These are phyloP conservation scores for Nipponacmea schrenckii DNA, from an alignment of 2,888 invertebrate genomes.

Conservation along the genomic window DNA sequence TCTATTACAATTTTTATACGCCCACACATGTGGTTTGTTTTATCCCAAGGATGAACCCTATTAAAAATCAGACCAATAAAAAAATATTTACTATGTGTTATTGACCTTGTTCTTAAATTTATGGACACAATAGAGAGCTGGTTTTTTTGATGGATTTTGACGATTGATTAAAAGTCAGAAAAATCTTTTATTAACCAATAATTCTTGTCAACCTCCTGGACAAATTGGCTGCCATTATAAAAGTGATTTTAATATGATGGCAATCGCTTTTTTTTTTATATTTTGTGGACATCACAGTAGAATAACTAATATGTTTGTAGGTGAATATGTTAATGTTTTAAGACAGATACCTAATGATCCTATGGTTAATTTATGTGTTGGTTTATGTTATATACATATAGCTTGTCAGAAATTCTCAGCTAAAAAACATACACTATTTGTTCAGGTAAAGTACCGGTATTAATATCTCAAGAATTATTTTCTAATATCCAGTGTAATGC, in stretches of 20 bases:
- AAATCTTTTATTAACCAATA: too few species aligned
- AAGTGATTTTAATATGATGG: too few species aligned
- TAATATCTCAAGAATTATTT: not conserved
- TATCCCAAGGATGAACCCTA: too few species aligned
- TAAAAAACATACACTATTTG: conserved; percentile 80
- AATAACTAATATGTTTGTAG: conserved; percentile 62
- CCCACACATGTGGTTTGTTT: not conserved
- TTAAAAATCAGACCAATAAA: too few species aligned
- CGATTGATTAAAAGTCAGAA: too few species aligned
- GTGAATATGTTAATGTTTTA: conserved; percentile 81
- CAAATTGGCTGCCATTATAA: too few species aligned
- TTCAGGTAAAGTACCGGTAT: conserved; percentile 71
- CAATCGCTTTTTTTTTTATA: not conserved
- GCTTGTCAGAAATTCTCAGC: conserved; percentile 84
- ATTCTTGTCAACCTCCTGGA: too few species aligned
- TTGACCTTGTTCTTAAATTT: too few species aligned
- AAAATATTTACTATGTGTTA: too few species aligned
- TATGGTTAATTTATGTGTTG: conserved; percentile 80
- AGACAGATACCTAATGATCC: conserved; percentile 76
- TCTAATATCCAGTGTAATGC: not conserved
- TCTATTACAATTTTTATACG: not conserved
- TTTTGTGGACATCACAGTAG: not conserved
- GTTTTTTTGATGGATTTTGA: too few species aligned
- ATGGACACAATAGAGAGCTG: too few species aligned
- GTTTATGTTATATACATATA: conserved; percentile 82